A percentile compares a stretch with the other conserved stretches of the same genome.
phyloP scores from a whole-genome alignment of 2,888 invertebrate species.

The Coelogynopora nodosa region DNA sequence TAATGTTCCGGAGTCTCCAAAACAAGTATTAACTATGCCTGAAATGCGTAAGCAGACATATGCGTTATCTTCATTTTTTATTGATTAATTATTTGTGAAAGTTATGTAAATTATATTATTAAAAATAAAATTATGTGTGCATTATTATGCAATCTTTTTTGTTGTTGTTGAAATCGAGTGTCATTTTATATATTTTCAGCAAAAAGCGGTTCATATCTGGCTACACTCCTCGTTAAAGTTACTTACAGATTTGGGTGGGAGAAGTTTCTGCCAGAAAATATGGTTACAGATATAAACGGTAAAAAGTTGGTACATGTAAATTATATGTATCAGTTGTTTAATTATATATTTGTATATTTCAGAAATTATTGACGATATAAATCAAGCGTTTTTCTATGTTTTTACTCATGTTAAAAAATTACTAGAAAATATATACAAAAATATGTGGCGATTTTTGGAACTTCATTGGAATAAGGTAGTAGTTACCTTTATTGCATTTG shows the following conservation, averaged over 20 bases:
- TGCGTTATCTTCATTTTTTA: too few relatives aligned
- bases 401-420: neutral
- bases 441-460: slow-evolving; percentile 77
- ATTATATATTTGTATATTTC: neutral
- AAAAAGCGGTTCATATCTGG: neutral
- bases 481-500: slow-evolving; percentile 56
- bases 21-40: too few relatives aligned
- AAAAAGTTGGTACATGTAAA: neutral
- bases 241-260: neutral
- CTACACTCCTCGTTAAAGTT: neutral
- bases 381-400: neutral
- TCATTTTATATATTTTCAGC: too few relatives aligned
- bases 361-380: neutral
- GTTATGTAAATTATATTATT: too few relatives aligned
- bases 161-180: too few relatives aligned
- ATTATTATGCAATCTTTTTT: too few relatives aligned
- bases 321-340: neutral
- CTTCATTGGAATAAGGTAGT: slow-evolving; percentile 82
- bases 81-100: too few relatives aligned
- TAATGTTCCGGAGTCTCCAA: too few relatives aligned
- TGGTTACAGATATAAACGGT: neutral
- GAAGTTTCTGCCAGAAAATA: neutral
- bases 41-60: too few relatives aligned
- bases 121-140: too few relatives aligned
- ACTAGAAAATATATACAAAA: neutral